Evolutionary conservation across 2,888 invertebrate genomes (phyloP).

Genomic region (Mesoligia furuncula): DNA sequence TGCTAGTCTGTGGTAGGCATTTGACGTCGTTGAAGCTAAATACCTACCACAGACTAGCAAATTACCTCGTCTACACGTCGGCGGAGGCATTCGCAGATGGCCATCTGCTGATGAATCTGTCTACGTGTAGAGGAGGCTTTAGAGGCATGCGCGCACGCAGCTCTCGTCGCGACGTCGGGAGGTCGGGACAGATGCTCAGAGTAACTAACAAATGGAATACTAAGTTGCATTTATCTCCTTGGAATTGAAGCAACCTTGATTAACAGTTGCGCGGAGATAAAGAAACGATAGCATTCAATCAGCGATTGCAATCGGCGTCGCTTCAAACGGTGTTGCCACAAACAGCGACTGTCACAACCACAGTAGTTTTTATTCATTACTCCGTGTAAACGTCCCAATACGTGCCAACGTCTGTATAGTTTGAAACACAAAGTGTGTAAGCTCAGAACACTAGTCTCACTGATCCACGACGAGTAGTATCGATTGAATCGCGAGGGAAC

Average conservation of each 20-base stretch:
- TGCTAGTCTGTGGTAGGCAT: too few relatives aligned
- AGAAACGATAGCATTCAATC: too few relatives aligned
- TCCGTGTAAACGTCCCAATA: neutral
- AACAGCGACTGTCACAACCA: neutral
- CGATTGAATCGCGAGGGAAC: constrained; percentile 17
- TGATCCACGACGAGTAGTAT: constrained; percentile 66
- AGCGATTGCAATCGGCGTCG: neutral
- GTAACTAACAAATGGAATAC: constrained; percentile 12
- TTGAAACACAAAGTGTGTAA: constrained; percentile 56
- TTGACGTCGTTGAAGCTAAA: too few relatives aligned
- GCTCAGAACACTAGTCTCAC: constrained; percentile 73
- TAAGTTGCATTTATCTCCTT: neutral
- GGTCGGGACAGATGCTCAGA: constrained; percentile 2
- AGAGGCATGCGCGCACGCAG: constrained; percentile 12
- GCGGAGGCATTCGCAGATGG: too few relatives aligned
- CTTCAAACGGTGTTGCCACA: neutral
- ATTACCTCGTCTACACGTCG: too few relatives aligned
- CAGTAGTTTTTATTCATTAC: neutral
- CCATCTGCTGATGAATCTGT: too few relatives aligned
- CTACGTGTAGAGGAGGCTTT: too few relatives aligned
- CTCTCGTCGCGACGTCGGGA: constrained; percentile 21
- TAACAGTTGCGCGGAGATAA: neutral
- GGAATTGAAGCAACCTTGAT: neutral
- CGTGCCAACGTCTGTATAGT: constrained; percentile 19
- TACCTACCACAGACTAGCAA: too few relatives aligned